These are phyloP conservation scores for Zalophus californianus DNA, from an alignment of 2,797 vertebrate species.

Conservation along the genomic window DNA sequence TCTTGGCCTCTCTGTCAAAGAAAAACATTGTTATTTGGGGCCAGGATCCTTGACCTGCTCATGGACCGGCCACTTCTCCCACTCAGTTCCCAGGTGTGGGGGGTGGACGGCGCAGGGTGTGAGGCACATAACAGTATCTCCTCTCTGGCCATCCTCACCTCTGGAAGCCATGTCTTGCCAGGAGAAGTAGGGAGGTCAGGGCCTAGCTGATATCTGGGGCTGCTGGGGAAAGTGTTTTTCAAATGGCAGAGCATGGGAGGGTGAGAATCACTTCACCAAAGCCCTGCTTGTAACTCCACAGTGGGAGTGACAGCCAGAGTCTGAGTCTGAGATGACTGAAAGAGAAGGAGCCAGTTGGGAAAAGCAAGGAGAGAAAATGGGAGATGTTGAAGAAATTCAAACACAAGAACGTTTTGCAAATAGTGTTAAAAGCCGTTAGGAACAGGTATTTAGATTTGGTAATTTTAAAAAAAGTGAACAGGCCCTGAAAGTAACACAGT, in stretches of 20 bases:
- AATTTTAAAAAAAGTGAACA: neutral
- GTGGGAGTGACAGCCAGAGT: neutral
- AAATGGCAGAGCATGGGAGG: neutral
- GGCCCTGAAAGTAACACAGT: neutral
- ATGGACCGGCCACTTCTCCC: neutral
- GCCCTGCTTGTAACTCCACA: neutral
- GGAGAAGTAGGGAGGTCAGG: neutral
- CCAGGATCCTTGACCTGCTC: neutral
- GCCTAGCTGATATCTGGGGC: neutral
- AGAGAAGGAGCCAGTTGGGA: neutral
- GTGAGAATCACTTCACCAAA: neutral
- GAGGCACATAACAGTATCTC: no score
- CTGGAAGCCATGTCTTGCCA: neutral
- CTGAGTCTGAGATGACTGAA: neutral
- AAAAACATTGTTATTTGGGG: neutral
- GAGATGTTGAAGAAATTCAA: slow-evolving; percentile 11
- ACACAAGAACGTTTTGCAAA: neutral
- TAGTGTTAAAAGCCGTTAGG: neutral
- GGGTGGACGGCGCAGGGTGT: no score
- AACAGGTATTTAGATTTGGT: neutral
- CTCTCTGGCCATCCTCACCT: neutral
- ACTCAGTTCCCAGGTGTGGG: neutral
- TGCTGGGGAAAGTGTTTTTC: neutral
- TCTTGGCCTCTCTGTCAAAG: neutral
- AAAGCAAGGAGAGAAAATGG: neutral